Evolutionary conservation across 2,888 invertebrate species (phyloP), one percentile per base, ranked within the genome.

Genomic region (Callyntrura sp.): DNA sequence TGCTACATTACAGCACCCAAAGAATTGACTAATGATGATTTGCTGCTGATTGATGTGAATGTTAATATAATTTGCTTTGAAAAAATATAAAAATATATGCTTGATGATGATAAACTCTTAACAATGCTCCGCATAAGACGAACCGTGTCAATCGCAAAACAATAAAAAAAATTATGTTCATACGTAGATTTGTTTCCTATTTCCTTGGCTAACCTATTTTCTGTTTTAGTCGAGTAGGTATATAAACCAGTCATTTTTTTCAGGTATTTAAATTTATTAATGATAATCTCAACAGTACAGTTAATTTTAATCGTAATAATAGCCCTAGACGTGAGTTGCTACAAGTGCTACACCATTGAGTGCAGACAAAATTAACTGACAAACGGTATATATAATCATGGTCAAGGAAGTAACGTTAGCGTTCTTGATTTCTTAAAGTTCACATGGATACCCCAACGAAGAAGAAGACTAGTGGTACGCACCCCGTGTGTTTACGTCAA

Each of bases 161-260:
- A 48, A 73, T 1, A 43, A 45, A 45, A 17, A 11, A 20, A 35
- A 35, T 35, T 35, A 35, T 35, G 51, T 11, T 2, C 51, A n/a
- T 51, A 2, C 14, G 9, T n/a, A 8, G 1, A 51, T 11, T 51
- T 51, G 48, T 48, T 73, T 73, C 48, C 73, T 48, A 48, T 73
- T 73, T 73, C 73, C 55, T 57, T 2, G 73, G 43, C n/a, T 57
- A 79, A 79, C 78, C 78, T 28, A 5, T 45, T 57, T 79, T 68
- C 68, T 28, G 68, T 35, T 60, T 60, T 11, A 17, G 8, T n/a
- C 60, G 4, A 17, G 20, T 60, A 51, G 14, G 51, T 51, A 2
- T 11, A 23, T 9, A 62, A 62, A 5, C 62, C 20, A 62, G 17
- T 11, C 20, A 62, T 8, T n/a, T 35, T 8, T n/a, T 35, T 35